Evolutionary conservation across 2,113 vertebrate species (phyloP).

Genomic region (Morone saxatilis): DNA sequence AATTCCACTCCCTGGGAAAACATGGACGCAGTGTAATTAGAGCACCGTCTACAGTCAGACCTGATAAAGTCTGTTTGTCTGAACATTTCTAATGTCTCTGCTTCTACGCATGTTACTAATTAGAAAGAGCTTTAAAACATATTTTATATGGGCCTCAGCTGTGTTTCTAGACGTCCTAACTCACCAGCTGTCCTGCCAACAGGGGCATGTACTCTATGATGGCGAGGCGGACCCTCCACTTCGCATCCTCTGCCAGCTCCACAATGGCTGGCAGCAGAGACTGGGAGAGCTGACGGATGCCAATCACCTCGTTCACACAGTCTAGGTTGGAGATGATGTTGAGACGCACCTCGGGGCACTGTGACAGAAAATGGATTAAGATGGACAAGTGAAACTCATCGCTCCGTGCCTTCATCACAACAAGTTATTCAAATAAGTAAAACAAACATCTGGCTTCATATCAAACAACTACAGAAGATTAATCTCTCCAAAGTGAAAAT

Average conservation of each 20-base stretch:
- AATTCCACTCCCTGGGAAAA: slow-evolving; percentile 91
- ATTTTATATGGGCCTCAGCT: slow-evolving; percentile 10
- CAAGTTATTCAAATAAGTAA: not conserved
- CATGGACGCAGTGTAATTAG: not conserved
- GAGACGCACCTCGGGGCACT: slow-evolving; percentile 93
- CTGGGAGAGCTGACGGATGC: slow-evolving; percentile 92
- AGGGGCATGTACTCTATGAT: slow-evolving; percentile 95
- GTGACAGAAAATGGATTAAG: not conserved
- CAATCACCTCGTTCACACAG: slow-evolving; percentile 93
- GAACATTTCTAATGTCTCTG: not conserved
- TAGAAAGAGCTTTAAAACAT: slow-evolving; percentile 25
- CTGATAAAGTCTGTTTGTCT: not conserved
- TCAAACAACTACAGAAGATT: not conserved
- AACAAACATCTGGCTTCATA: not conserved
- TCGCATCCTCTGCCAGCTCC: slow-evolving; percentile 92
- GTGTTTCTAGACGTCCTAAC: slow-evolving; percentile 54
- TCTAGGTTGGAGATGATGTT: slow-evolving; percentile 95
- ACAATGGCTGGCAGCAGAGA: slow-evolving; percentile 92
- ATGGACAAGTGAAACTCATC: not conserved
- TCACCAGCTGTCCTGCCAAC: slow-evolving; percentile 92
- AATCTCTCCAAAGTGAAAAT: not conserved
- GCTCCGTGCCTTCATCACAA: not conserved
- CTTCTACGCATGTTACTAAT: slow-evolving; percentile 1
- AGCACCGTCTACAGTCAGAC: not conserved
- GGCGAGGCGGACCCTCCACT: slow-evolving; percentile 92